These are phyloP conservation scores for Pangasius krempfi DNA, from an alignment of 2,797 vertebrate species.

Conservation along the genomic window DNA sequence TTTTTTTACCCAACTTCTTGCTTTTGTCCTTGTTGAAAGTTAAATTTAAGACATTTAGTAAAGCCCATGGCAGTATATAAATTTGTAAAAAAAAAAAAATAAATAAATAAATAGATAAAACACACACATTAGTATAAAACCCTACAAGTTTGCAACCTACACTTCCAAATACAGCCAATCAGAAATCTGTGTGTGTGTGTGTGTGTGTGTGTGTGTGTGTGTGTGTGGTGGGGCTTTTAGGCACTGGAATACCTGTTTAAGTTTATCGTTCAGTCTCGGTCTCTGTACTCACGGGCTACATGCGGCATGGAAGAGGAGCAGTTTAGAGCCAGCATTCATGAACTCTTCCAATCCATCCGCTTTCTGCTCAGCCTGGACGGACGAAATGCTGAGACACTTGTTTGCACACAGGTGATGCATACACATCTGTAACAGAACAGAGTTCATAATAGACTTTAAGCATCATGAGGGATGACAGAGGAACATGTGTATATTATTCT, in stretches of 20 bases:
- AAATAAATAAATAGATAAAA: too few species aligned
- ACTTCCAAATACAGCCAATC: neutral
- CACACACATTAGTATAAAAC: neutral
- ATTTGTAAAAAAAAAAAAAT: neutral
- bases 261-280: slow-evolving; percentile 97
- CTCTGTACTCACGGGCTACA: slow-evolving; percentile 95
- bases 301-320: slow-evolving; percentile 98
- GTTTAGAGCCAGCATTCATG: slow-evolving; percentile 94
- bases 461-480: neutral
- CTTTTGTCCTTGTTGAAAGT: neutral
- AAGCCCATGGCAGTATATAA: neutral
- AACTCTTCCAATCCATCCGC: slow-evolving; percentile 98
- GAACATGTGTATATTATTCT: neutral
- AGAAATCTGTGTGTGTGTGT: slow-evolving; percentile 10
- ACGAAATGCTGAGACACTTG: slow-evolving; percentile 95
- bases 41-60: neutral
- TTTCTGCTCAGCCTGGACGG: slow-evolving; percentile 97
- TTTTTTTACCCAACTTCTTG: neutral
- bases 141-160: neutral
- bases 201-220: slow-evolving; percentile 12
- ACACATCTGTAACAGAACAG: neutral
- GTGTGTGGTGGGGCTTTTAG: slow-evolving; percentile 63
- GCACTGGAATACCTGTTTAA: slow-evolving; percentile 98
- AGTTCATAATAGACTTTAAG: neutral
- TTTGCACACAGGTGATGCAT: slow-evolving; percentile 93